Evolutionary conservation across 2,888 invertebrate species (phyloP), one percentile per base, ranked within the genome.

Genomic region (Erynnis tages): DNA sequence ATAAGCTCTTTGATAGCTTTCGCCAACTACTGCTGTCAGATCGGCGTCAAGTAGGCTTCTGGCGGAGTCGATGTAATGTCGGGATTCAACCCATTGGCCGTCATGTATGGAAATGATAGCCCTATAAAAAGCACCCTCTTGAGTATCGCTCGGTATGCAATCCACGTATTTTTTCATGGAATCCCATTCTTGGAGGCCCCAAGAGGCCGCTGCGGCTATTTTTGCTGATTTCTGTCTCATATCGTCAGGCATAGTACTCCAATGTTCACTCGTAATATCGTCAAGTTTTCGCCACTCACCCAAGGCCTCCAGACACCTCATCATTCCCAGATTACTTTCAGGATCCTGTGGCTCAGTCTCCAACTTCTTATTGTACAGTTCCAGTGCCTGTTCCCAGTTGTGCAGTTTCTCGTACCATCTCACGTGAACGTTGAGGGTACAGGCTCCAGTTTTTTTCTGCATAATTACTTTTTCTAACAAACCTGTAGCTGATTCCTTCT

Each of bases 321-420:
- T 98, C 73, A 97, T 94, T 0, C 99, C 99, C 25, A 99, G 83
- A n/a, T 93, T 93, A 0, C 97, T 93, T 32, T 97, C 96, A 11
- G 93, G 85, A 67, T 97, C 95, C 16, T 92, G 83, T 0, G 92
- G 90, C 61, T 93, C 92, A 0, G 86, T 84, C 35, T 93, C 91
- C 46, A 96, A 82, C 68, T 95, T 95, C 54, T 93, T 93, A 56
- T 93, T 92, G 71, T 99, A 99, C 4, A 97, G 92, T 54, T 94
- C 92, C 49, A 98, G 82, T 0, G 99, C 99, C 73, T 97, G 96
- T 62, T 98, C 98, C 99, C 99, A 99, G 73, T 98, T 98, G 79
- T 99, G 98, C 1, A 99, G 86, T 76, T 99, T 98, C 78, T 99
- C 99, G 76, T 98, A 98, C 99, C 99, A 99, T 1, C 96, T 92